These are phyloP conservation scores for Linyphia triangularis DNA, from an alignment of 2,888 invertebrate species.

Conservation along the genomic window DNA sequence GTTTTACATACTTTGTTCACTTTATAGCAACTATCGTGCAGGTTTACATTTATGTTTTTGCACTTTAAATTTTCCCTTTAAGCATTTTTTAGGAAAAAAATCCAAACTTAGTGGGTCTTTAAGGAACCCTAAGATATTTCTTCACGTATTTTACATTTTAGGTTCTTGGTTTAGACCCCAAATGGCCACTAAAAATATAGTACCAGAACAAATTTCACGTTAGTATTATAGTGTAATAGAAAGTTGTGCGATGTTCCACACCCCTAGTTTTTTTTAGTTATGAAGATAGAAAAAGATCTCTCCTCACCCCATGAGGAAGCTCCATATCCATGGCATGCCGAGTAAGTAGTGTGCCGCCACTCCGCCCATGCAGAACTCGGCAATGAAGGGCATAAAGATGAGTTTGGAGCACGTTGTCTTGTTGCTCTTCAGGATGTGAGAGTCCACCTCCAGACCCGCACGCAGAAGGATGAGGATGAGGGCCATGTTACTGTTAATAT, in stretches of 20 bases:
- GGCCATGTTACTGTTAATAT: conserved; percentile 88
- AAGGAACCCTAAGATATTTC: too few relatives aligned
- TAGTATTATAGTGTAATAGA: too few relatives aligned
- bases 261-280: too few relatives aligned
- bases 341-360: conserved; percentile 87
- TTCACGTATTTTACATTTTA: too few relatives aligned
- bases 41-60: too few relatives aligned
- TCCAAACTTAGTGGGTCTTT: not conserved
- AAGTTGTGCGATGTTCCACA: too few relatives aligned
- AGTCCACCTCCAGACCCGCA: conserved; percentile 96
- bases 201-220: too few relatives aligned
- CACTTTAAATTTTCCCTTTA: not conserved
- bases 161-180: too few relatives aligned
- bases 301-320: conserved; percentile 86
- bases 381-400: conserved; percentile 91
- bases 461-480: conserved; percentile 94
- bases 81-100: not conserved
- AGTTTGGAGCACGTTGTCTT: conserved; percentile 86
- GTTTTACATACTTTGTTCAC: too few relatives aligned
- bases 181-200: too few relatives aligned
- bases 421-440: conserved; percentile 89
- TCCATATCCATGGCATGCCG: conserved; percentile 91
- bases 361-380: conserved; percentile 87
- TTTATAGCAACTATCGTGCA: too few relatives aligned
- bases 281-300: not conserved